These are phyloP conservation scores for Callimico goeldii DNA, from an alignment of 2,797 vertebrate species.

Conservation along the genomic window DNA sequence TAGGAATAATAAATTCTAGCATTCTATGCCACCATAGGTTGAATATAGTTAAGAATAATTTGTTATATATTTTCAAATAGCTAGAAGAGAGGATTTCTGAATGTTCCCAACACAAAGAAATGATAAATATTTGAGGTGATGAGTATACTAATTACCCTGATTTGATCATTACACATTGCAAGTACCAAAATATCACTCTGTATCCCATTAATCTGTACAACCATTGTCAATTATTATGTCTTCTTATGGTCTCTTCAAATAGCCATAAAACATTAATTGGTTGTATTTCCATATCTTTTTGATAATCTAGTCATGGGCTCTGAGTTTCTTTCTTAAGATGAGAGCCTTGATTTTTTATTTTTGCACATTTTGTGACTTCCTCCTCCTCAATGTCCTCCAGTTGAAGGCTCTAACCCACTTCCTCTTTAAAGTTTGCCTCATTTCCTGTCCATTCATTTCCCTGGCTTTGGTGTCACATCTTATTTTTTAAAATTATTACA, in stretches of 20 bases:
- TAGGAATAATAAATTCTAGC: not conserved
- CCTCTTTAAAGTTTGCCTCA: conserved; percentile 69
- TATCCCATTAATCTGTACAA: not conserved
- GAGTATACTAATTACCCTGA: not conserved
- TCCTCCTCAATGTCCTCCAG: not conserved
- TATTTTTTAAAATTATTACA: conserved; percentile 51
- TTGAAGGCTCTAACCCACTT: conserved; percentile 71
- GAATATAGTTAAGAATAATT: not conserved
- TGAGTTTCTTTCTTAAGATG: not conserved
- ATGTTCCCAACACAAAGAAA: not conserved
- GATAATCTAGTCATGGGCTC: not conserved
- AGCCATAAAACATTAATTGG: not conserved
- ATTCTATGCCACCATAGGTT: not conserved
- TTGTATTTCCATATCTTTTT: not conserved
- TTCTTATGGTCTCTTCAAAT: conserved; percentile 1
- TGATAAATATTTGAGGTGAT: not conserved
- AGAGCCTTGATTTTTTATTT: conserved; percentile 26
- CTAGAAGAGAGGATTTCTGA: not conserved
- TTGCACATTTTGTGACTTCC: not conserved
- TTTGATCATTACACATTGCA: not conserved
- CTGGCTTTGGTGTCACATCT: conserved; percentile 43
- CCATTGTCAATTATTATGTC: not conserved
- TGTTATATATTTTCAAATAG: not conserved
- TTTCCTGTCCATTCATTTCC: conserved; percentile 80
- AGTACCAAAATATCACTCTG: not conserved